Percentiles rank a stretch among this genome's conserved stretches.
phyloP scores from a whole-genome alignment of 2,797 vertebrate species.

The Diglossa cyanea region DNA sequence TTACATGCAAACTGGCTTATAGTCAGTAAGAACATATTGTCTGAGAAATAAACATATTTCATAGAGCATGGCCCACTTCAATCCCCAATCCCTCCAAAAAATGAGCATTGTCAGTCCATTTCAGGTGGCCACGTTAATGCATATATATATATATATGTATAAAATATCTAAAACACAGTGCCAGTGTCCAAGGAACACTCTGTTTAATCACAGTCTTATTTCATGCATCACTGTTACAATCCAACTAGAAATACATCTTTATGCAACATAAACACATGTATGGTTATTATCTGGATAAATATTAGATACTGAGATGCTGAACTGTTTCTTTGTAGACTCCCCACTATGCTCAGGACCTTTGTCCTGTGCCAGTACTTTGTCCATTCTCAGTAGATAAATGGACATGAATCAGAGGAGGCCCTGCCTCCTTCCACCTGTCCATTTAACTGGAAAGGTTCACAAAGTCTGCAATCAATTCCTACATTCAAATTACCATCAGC shows the following conservation, averaged over 20 bases:
- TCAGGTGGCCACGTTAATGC: neutral
- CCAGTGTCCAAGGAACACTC: neutral
- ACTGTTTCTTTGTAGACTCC: neutral
- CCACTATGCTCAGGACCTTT: neutral
- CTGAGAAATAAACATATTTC: neutral
- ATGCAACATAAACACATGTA: neutral
- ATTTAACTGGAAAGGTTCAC: neutral
- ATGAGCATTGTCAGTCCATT: neutral
- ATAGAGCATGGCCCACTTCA: fast-evolving
- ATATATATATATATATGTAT: no score
- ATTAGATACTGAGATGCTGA: neutral
- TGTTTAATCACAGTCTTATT: neutral
- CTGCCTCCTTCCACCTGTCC: neutral
- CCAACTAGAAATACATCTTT: neutral
- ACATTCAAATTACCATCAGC: neutral
- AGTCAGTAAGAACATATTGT: neutral
- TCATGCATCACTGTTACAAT: neutral
- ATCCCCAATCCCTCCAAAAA: neutral
- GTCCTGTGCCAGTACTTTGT: neutral
- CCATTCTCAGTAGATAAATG: neutral
- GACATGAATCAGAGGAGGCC: neutral
- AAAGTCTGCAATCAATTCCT: neutral
- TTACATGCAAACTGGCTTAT: neutral
- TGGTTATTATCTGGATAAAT: neutral
- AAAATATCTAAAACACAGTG: fast-evolving